Evolutionary conservation across 1,140 invertebrate species (phyloP).

Genomic region (Schlechtendalia chinensis): DNA sequence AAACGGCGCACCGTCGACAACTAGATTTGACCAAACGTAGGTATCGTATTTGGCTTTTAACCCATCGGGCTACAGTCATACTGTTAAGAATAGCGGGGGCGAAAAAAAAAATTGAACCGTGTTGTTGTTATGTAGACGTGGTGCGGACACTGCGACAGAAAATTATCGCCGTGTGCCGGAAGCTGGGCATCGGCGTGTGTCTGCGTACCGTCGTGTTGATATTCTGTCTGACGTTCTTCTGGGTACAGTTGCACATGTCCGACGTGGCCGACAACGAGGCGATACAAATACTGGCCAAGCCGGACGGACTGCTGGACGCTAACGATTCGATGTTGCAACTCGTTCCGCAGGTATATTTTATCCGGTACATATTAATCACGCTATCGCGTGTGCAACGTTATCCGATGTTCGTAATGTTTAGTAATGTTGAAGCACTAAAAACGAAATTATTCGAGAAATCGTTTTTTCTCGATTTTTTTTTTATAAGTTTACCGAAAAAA

Average conservation of each 20-base stretch:
- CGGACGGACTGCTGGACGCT: constrained; percentile 30
- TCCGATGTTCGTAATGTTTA: too few relatives aligned
- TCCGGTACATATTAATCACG: too few relatives aligned
- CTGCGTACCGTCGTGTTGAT: constrained; percentile 64
- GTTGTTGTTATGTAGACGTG: constrained; percentile 20
- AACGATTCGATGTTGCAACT: constrained; percentile 43
- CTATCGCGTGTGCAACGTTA: too few relatives aligned
- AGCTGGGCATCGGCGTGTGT: constrained; percentile 52
- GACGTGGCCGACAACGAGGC: constrained; percentile 59
- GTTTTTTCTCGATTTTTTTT: too few relatives aligned
- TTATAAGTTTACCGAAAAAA: too few relatives aligned
- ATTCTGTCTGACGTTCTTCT: constrained; percentile 67
- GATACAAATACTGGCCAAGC: constrained; percentile 35
- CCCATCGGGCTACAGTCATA: too few relatives aligned
- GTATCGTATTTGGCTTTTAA: too few relatives aligned
- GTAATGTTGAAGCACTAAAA: too few relatives aligned
- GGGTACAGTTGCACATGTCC: constrained; percentile 69
- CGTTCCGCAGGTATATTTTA: constrained; percentile 17
- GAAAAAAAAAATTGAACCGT: neutral
- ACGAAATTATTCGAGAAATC: too few relatives aligned
- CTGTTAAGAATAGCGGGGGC: too few relatives aligned
- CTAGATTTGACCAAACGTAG: too few relatives aligned
- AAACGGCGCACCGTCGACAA: too few relatives aligned
- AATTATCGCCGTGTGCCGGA: constrained; percentile 51
- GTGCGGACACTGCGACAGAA: constrained; percentile 51